Base-by-base conservation (phyloP, 2,888 invertebrate species). In the Tethea ocularis region DNA sequence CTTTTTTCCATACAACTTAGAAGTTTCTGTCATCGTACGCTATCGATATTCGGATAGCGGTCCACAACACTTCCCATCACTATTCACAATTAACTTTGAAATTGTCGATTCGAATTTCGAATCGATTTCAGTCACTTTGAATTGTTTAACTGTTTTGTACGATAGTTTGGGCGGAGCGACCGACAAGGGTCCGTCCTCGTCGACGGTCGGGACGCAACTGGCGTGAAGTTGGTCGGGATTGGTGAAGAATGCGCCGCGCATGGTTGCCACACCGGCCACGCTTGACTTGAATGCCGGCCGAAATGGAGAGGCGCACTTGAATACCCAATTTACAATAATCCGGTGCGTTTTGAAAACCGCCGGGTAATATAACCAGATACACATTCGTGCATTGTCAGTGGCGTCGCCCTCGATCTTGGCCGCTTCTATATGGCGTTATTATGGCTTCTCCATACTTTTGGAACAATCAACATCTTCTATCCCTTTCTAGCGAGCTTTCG, bases 161-260 rank as follows among this genome's bases (percentile, higher is more conserved):
- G 92, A 90, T 89, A 86, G 83, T 88, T 86, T 87, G 71, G 66
- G 62, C 61, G 66, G 73, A 72, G 66, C 81, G 82, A 73, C 81
- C 84, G 79, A 71, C 88, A 78, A 76, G 80, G 82, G 84, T 88
- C 88, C 86, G 76, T 72, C 88, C 72, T 78, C 72, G 61, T 61
- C 77, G 82, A 71, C 75, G 81, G 82, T 86, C 83, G 82, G 84
- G 80, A 84, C 84, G 85, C 84, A 89, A 93, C 92, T 93, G 88
- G 79, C 87, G 80, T 90, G 91, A 91, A 91, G 93, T 91, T 87
- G 78, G 79, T 77, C 71, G 80, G 84, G 88, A 88, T 88, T 88
- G 89, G 90, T 87, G 84, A 89, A 88, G 91, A 89, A 88, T 92
- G 92, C 91, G 91, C 89, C 78, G 91, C 92, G 92, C 92, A 93